Conservation (phyloP, 2,113 vertebrate genomes). For the Leucoraja erinaceus region DNA sequence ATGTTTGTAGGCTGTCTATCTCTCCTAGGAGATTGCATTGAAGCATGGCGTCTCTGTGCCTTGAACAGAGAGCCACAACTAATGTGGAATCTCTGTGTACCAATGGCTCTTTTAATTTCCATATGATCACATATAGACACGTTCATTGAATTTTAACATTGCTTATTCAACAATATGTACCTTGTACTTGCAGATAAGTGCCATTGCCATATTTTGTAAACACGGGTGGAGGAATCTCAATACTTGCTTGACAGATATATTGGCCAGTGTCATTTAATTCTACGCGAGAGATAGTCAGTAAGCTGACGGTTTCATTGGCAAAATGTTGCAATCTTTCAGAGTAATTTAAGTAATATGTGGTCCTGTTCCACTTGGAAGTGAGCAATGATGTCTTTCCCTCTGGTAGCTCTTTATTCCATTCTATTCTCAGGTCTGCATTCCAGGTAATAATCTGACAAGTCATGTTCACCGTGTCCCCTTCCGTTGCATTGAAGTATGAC, state of each 20-base stretch:
- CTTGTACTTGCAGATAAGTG: slow-evolving; percentile 46
- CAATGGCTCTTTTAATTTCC: background rate
- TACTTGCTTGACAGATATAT: slow-evolving; percentile 39
- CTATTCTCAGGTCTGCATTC: background rate
- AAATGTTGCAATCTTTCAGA: background rate
- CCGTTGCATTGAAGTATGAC: background rate
- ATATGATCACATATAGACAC: background rate
- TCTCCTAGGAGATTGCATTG: background rate
- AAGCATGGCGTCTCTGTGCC: background rate
- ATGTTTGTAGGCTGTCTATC: background rate
- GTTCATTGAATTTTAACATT: background rate
- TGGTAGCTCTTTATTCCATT: slow-evolving; percentile 35
- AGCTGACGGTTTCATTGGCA: accelerated
- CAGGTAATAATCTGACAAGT: slow-evolving; percentile 41
- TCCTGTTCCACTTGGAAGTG: background rate
- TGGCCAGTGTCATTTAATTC: slow-evolving; percentile 38
- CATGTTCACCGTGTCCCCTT: slow-evolving; percentile 42
- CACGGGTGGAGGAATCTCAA: slow-evolving; percentile 42
- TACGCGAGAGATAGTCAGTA: background rate
- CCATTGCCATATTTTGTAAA: accelerated
- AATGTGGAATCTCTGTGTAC: background rate
- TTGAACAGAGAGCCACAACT: background rate
- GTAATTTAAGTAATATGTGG: background rate
- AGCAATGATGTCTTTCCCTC: accelerated
- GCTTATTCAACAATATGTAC: slow-evolving; percentile 43